Conservation (phyloP, 2,797 vertebrate genomes). For the Leptatherina wallacei region DNA sequence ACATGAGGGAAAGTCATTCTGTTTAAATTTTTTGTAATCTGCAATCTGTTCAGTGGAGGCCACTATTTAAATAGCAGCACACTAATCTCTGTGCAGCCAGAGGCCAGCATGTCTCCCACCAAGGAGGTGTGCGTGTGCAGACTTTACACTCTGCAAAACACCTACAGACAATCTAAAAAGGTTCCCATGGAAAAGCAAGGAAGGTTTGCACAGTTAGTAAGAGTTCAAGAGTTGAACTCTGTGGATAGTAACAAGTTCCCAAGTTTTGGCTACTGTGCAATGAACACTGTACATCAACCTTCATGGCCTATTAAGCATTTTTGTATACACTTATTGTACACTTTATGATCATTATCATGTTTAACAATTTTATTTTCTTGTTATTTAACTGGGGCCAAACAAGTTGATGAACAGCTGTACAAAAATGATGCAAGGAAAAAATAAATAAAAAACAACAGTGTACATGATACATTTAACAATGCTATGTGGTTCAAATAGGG, state of each 20-base stretch:
- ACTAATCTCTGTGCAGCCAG: slow-evolving; percentile 5
- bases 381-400: neutral
- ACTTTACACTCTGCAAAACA: slow-evolving; percentile 63
- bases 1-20: neutral
- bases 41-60: slow-evolving; percentile 7
- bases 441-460: neutral
- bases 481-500: too few species aligned
- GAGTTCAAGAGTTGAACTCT: slow-evolving; percentile 30
- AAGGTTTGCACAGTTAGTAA: slow-evolving; percentile 9
- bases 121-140: slow-evolving; percentile 35
- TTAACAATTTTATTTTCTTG: neutral
- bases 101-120: slow-evolving; percentile 19
- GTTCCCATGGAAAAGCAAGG: slow-evolving; percentile 50
- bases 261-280: neutral
- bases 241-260: neutral
- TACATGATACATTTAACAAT: neutral
- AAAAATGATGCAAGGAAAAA: neutral
- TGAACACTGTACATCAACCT: neutral
- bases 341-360: neutral
- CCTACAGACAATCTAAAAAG: slow-evolving; percentile 24
- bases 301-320: neutral
- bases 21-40: neutral
- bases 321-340: too few species aligned
- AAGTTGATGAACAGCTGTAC: neutral
- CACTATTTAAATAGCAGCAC: slow-evolving; percentile 5